These are phyloP conservation scores for Drosophila eugracilis DNA, from an alignment of 1,140 invertebrate genomes.

Conservation along the genomic window DNA sequence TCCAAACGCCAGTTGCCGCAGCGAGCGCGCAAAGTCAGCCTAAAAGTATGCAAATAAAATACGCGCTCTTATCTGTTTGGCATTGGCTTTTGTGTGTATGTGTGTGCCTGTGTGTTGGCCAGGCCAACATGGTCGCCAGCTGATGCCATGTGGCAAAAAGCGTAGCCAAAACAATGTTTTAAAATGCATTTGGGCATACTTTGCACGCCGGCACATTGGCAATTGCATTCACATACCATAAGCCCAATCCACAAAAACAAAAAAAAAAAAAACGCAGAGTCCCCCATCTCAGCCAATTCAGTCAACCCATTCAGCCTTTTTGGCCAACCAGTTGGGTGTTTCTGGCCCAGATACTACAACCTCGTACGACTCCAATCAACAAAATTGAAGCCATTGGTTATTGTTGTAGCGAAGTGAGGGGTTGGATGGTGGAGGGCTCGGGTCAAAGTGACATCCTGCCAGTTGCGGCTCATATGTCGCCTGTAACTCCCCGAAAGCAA, in stretches of 20 bases:
- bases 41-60: slow-evolving; percentile 84
- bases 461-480: slow-evolving; percentile 62
- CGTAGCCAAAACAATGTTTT: slow-evolving; percentile 76
- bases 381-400: slow-evolving; percentile 74
- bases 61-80: slow-evolving; percentile 81
- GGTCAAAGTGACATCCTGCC: slow-evolving; percentile 50
- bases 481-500: slow-evolving; percentile 33
- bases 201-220: slow-evolving; percentile 68
- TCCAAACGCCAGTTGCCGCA: slow-evolving; percentile 52
- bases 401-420: slow-evolving; percentile 31
- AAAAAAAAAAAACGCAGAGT: slow-evolving; percentile 10
- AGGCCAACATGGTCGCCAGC: slow-evolving; percentile 34
- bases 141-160: slow-evolving; percentile 61
- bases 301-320: background rate
- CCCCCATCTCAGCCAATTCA: slow-evolving; percentile 6
- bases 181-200: slow-evolving; percentile 81
- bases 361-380: slow-evolving; percentile 66
- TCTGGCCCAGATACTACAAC: slow-evolving; percentile 18
- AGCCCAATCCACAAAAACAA: slow-evolving; percentile 31
- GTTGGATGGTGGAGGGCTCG: no score
- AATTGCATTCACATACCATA: slow-evolving; percentile 64
- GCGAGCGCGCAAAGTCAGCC: slow-evolving; percentile 64
- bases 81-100: slow-evolving; percentile 81
- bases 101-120: no score
- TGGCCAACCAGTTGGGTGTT: slow-evolving; percentile 8